Evolutionary conservation across 2,888 invertebrate species (phyloP).

Genomic region (Boloria selene): DNA sequence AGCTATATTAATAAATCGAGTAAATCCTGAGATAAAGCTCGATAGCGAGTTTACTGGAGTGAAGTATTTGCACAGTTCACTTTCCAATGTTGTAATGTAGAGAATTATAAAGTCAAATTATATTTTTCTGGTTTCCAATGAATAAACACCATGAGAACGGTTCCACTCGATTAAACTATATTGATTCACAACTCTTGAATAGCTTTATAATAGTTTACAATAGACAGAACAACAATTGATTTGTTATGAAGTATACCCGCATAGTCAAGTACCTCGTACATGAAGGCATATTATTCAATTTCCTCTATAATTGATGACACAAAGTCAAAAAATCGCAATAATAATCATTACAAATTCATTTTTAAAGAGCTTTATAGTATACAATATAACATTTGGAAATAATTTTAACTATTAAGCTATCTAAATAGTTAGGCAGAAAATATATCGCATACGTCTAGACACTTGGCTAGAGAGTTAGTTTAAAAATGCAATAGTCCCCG

Average conservation of each 20-base stretch:
- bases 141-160: background rate
- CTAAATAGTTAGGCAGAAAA: background rate
- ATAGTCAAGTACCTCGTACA: slow-evolving; percentile 24
- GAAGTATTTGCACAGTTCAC: no score
- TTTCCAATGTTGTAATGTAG: no score
- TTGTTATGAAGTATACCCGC: slow-evolving; percentile 38
- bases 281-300: slow-evolving; percentile 13
- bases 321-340: background rate
- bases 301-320: background rate
- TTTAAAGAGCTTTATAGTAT: background rate
- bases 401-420: no score
- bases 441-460: background rate
- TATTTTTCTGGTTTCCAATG: background rate
- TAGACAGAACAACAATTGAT: slow-evolving; percentile 29
- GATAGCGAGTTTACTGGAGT: no score
- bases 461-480: slow-evolving; percentile 10
- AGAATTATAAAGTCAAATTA: background rate
- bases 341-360: background rate
- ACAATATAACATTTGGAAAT: background rate
- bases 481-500: slow-evolving; percentile 1
- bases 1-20: no score
- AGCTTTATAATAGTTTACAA: slow-evolving; percentile 7
- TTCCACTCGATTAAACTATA: slow-evolving; percentile 5
- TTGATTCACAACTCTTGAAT: slow-evolving; percentile 10
- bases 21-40: no score